These are phyloP conservation scores for Lapara coniferarum DNA, from an alignment of 2,888 invertebrate species.

Conservation along the genomic window DNA sequence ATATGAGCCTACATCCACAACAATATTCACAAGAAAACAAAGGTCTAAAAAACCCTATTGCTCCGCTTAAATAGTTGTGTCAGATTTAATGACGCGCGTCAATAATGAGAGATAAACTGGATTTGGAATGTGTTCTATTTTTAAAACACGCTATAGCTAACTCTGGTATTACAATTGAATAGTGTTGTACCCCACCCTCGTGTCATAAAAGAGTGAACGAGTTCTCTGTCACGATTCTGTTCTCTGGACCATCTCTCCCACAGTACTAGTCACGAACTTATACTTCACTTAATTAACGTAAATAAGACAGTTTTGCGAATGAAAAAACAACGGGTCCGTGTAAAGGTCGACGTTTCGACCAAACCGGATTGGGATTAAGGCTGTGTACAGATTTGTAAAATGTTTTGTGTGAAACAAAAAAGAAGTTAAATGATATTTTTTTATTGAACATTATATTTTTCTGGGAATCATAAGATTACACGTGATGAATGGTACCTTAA, in stretches of 20 bases:
- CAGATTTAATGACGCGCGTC: constrained; percentile 24
- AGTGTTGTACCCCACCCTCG: not conserved
- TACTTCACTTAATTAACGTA: constrained; percentile 83
- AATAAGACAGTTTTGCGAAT: constrained; percentile 80
- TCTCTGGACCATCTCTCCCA: constrained; percentile 57
- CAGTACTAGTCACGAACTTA: constrained; percentile 81
- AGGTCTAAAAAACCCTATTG: constrained; percentile 4
- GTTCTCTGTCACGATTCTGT: constrained; percentile 61
- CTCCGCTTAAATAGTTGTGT: constrained; percentile 17
- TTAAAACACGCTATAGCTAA: constrained; percentile 9
- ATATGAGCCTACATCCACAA: not conserved
- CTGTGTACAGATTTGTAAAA: constrained; percentile 32
- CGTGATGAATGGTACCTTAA: too few relatives aligned
- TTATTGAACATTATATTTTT: too few relatives aligned
- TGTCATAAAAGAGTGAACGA: constrained; percentile 25
- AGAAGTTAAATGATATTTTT: too few relatives aligned
- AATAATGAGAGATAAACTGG: constrained; percentile 22
- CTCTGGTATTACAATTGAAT: constrained; percentile 15
- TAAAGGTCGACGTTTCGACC: constrained; percentile 65
- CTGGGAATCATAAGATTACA: too few relatives aligned
- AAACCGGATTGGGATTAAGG: constrained; percentile 70
- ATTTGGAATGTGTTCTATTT: constrained; percentile 15
- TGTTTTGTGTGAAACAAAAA: not conserved
- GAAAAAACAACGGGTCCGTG: constrained; percentile 66
- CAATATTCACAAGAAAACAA: constrained; percentile 16